These are phyloP conservation scores for Callocephalon fimbriatum DNA, from an alignment of 2,113 vertebrate genomes.

Conservation along the genomic window DNA sequence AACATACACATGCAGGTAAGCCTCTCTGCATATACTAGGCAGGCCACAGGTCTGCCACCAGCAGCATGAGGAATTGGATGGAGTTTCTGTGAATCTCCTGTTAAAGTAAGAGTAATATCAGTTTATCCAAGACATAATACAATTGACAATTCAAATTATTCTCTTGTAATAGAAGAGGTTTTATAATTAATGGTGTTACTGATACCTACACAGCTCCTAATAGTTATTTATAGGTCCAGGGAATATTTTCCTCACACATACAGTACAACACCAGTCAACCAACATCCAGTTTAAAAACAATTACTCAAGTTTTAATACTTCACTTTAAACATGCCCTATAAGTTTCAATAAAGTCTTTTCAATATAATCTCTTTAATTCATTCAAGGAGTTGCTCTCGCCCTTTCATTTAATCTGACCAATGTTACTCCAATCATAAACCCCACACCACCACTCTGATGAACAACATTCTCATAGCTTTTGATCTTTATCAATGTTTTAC, in stretches of 20 bases:
- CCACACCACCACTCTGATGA: not conserved
- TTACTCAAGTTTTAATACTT: not conserved
- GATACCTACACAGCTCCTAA: not conserved
- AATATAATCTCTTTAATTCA: not conserved
- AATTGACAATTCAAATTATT: not conserved
- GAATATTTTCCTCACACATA: not conserved
- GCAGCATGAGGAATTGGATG: accelerated
- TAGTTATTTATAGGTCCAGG: not conserved
- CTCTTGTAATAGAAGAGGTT: not conserved
- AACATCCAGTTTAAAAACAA: not conserved
- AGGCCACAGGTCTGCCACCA: not conserved
- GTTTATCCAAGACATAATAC: not conserved
- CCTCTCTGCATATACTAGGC: not conserved
- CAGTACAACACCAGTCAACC: not conserved
- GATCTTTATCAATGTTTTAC: not conserved
- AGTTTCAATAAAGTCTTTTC: not conserved
- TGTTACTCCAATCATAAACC: not conserved
- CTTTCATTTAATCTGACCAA: not conserved
- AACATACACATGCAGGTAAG: not conserved
- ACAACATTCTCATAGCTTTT: not conserved
- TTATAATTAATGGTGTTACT: not conserved
- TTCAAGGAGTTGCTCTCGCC: not conserved
- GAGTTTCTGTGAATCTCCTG: not conserved
- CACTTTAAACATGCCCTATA: not conserved
- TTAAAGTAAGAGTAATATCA: not conserved